phyloP scores from a whole-genome alignment of 2,113 vertebrate genomes.

The Varanus komodoensis region DNA sequence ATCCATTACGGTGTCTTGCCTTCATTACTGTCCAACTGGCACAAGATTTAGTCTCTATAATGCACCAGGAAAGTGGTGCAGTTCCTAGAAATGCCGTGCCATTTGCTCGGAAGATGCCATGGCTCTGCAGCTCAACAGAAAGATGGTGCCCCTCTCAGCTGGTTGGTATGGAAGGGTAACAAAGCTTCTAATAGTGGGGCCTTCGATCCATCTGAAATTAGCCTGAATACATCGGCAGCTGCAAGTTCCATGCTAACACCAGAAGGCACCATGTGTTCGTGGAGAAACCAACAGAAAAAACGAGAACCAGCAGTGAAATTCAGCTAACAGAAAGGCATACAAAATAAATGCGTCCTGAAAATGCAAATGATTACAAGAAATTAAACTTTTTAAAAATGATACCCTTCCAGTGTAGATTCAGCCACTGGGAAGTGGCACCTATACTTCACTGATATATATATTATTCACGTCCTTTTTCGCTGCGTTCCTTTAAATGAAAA shows the following conservation, averaged over 20 bases:
- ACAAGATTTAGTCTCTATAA: background rate
- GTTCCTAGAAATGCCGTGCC: background rate
- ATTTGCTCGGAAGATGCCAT: background rate
- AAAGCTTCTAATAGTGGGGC: background rate
- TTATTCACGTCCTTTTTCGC: background rate
- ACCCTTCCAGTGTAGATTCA: background rate
- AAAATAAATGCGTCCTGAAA: background rate
- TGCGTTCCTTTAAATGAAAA: background rate
- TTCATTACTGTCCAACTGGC: background rate
- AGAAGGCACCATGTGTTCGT: background rate
- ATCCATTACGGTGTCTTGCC: background rate
- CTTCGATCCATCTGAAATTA: background rate
- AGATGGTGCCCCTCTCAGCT: background rate
- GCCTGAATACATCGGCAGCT: background rate
- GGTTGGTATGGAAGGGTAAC: background rate
- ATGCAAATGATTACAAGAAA: background rate
- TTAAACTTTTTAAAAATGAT: background rate
- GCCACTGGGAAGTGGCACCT: background rate
- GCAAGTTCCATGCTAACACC: background rate
- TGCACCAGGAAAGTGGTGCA: background rate
- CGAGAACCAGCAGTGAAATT: background rate
- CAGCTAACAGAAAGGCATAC: background rate
- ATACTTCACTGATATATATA: background rate
- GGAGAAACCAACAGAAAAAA: background rate
- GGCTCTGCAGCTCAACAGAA: background rate